Evolutionary conservation across 2,797 vertebrate species (phyloP).

Genomic region (Netta rufina): DNA sequence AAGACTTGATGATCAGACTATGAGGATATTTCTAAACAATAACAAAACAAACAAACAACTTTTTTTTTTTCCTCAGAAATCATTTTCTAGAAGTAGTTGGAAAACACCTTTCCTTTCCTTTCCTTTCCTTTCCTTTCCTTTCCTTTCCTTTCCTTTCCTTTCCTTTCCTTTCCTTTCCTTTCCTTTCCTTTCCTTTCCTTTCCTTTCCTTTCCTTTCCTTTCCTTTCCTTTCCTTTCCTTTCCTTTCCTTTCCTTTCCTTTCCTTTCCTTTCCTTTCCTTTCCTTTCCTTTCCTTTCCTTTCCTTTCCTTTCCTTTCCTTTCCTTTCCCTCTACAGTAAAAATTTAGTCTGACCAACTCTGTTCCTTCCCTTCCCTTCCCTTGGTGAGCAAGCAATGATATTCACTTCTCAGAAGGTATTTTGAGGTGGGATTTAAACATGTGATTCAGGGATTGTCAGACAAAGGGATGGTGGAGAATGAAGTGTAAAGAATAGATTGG

Average conservation of each 20-base stretch:
- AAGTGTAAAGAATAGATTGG: background rate
- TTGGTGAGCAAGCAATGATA: background rate
- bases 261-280: too few species aligned
- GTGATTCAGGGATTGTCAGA: background rate
- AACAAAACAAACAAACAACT: background rate
- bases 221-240: too few species aligned
- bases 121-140: too few species aligned
- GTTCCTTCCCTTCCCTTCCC: background rate
- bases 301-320: background rate
- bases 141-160: too few species aligned
- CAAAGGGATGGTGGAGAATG: background rate
- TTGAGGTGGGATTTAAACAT: background rate
- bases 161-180: too few species aligned
- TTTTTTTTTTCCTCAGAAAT: background rate
- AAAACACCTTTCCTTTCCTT: background rate
- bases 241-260: too few species aligned
- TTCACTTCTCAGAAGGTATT: background rate
- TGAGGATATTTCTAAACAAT: background rate
- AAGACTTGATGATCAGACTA: background rate
- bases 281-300: background rate
- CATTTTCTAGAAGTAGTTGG: fast-evolving
- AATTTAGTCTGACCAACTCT: background rate
- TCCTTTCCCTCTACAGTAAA: background rate
- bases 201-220: too few species aligned
- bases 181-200: too few species aligned